phyloP scores from a whole-genome alignment of 2,888 invertebrate genomes.

The Apomyelois bistriatella region DNA sequence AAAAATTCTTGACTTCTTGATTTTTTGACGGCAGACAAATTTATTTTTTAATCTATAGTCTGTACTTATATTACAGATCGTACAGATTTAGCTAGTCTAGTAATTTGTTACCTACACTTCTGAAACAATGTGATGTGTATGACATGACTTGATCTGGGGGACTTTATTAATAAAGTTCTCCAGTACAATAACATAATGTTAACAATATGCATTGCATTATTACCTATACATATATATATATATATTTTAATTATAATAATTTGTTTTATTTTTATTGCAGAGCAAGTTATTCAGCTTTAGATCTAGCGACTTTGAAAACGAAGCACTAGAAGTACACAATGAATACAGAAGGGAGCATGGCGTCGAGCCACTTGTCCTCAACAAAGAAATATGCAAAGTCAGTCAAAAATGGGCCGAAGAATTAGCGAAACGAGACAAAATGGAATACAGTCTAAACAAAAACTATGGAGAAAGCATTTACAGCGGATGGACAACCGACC shows the following conservation, averaged over 20 bases:
- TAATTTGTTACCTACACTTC: too few relatives aligned
- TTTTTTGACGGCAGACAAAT: too few relatives aligned
- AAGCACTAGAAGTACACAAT: conserved; percentile 65
- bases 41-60: too few relatives aligned
- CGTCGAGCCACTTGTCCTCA: conserved; percentile 72
- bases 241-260: background rate
- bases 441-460: conserved; percentile 83
- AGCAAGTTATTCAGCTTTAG: conserved; percentile 64
- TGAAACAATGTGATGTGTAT: too few relatives aligned
- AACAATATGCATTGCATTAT: too few relatives aligned
- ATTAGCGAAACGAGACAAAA: conserved; percentile 81
- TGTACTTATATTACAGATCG: too few relatives aligned
- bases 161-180: too few relatives aligned
- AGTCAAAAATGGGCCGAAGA: conserved; percentile 87
- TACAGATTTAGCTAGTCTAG: too few relatives aligned
- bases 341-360: conserved; percentile 69
- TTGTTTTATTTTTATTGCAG: conserved; percentile 43
- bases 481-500: conserved; percentile 84
- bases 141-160: too few relatives aligned
- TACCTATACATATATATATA: background rate
- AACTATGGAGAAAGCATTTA: conserved; percentile 86
- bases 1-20: too few relatives aligned
- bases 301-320: conserved; percentile 61
- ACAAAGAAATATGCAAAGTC: conserved; percentile 81
- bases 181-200: too few relatives aligned